Evolutionary conservation across 2,888 invertebrate species (phyloP).

Genomic region (Artemia sinica): DNA sequence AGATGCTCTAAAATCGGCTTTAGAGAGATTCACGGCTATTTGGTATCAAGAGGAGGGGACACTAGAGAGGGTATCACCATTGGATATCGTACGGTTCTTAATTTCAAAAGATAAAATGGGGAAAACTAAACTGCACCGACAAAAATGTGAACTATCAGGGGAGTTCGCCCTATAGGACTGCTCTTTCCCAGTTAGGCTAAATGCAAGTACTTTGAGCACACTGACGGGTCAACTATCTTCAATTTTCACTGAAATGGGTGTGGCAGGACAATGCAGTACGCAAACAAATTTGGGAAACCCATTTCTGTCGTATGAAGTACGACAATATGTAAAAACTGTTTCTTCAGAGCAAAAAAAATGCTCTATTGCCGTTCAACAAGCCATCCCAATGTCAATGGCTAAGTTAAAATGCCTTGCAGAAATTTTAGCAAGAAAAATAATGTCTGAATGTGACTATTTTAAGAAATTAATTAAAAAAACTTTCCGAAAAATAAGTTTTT

Average conservation of each 20-base stretch:
- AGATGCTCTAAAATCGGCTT: not conserved
- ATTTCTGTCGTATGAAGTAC: not conserved
- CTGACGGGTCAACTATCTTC: not conserved
- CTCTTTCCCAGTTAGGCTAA: not conserved
- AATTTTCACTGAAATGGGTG: not conserved
- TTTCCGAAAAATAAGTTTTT: too few species aligned
- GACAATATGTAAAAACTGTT: not conserved
- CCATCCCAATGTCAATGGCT: not conserved
- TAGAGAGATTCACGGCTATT: not conserved
- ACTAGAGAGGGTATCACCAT: not conserved
- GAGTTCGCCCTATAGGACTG: not conserved
- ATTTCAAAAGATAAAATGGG: not conserved
- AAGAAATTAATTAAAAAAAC: too few species aligned
- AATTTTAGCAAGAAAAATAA: not conserved
- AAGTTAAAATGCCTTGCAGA: not conserved
- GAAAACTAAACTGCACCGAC: not conserved
- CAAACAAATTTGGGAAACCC: not conserved
- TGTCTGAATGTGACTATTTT: not conserved
- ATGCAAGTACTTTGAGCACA: not conserved
- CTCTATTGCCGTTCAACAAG: not conserved
- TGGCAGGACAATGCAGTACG: not conserved
- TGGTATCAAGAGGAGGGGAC: not conserved
- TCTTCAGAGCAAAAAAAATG: not conserved
- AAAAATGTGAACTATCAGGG: not conserved
- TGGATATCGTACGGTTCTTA: conserved; percentile 1